Base-by-base conservation (phyloP, 2,888 invertebrate genomes). In the Andrena trimmerana region DNA sequence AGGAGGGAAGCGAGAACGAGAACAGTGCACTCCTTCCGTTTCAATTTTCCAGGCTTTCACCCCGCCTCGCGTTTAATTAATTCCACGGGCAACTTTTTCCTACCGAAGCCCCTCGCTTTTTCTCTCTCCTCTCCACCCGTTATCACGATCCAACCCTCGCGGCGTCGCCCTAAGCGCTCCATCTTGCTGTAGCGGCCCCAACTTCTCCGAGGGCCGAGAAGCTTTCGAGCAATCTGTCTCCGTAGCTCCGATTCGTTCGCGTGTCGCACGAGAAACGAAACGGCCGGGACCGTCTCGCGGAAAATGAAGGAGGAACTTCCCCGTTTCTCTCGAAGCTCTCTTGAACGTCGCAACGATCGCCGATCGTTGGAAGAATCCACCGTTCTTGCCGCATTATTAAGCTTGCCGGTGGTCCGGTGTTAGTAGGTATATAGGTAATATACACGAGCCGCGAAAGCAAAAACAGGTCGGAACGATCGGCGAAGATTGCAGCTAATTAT, bases 61-160 rank as follows among this genome's bases (percentile, higher is more conserved):
- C 29, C 52, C 65, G 27, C 27, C 6, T 13, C n/a, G 16, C 69
- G 66, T 84, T 84, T 80, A 76, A 84, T 84, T 80, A 69, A 67
- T 69, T 84, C 75, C 63, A 62, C 42, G 75, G 54, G 8, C 52
- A 60, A 13, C 20, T 65, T 68, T 54, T 31, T 59, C 24, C 33
- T 24, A 33, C 20, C n/a, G 42, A 24, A 20, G 59, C 66, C 13
- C 48, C 20, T 29, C 8, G 8, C 31, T 24, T 24, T 31, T n/a
- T 20, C 20, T 16, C 48, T 29, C 31, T 52, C 33, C 2, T 29
- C 5, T 24, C 16, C 33, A 0, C 65, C 7, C 33, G 7, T 20
- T 7, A 7, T 27, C 54, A 3, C 29, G 1, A 7, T 7, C 29
- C 4, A 20, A 8, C 42, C 20, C 65, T 31, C 71, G 62, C n/a